Conservation (phyloP, 1,140 invertebrate genomes). For the Calliopsis andreniformis region DNA sequence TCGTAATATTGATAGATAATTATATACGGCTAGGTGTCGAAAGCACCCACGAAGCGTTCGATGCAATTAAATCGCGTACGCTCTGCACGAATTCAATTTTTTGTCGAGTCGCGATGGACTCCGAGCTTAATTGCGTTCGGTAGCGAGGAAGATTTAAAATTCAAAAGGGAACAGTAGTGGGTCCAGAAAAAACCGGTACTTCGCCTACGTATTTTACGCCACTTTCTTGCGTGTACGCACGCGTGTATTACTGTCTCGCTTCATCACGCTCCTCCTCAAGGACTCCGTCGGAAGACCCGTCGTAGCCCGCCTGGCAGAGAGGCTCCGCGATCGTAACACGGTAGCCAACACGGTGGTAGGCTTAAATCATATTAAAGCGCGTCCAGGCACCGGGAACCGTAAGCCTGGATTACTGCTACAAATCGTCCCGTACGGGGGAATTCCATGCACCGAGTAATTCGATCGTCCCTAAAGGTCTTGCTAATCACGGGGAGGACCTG, state of each 20-base stretch:
- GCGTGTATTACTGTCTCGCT: conserved; percentile 44
- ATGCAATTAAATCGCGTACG: conserved; percentile 18
- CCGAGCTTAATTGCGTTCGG: conserved; percentile 46
- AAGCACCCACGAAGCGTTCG: neutral
- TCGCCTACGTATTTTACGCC: conserved; percentile 66
- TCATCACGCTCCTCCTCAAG: conserved; percentile 46
- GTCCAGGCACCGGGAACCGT: conserved; percentile 52
- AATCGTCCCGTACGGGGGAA: conserved; percentile 48
- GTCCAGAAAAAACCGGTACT: conserved; percentile 51
- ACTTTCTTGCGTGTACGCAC: conserved; percentile 65
- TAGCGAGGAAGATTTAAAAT: conserved; percentile 56
- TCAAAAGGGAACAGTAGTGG: conserved; percentile 51
- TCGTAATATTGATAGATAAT: neutral
- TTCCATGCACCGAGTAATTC: conserved; percentile 52
- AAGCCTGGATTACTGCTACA: conserved; percentile 61
- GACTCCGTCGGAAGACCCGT: conserved; percentile 43
- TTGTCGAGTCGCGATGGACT: conserved; percentile 3
- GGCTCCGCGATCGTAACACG: conserved; percentile 57
- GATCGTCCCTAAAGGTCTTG: conserved; percentile 41
- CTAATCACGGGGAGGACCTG: conserved; percentile 18
- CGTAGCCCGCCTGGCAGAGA: conserved; percentile 19
- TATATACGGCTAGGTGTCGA: conserved; percentile 17
- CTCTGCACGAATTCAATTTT: neutral
- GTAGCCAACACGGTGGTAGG: conserved; percentile 62
- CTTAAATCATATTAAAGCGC: conserved; percentile 70